Conservation (phyloP, 2,797 vertebrate genomes). For the Hephaestus fuliginosus region DNA sequence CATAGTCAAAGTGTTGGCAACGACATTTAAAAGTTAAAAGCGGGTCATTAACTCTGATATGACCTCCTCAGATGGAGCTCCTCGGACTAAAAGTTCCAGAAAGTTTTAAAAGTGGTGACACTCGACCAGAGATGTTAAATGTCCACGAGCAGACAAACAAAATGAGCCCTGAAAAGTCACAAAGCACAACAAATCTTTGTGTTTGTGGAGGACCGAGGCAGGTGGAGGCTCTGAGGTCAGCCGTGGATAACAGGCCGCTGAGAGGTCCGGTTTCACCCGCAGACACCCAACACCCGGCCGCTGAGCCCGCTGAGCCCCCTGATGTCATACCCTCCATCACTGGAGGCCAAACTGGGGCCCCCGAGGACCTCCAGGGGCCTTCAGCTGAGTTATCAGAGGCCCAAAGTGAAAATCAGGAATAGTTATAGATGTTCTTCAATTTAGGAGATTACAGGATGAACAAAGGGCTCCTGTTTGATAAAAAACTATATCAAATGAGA, state of each 20-base stretch:
- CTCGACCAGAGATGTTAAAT: too few species aligned
- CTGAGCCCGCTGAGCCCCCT: conserved; percentile 25
- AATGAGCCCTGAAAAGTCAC: too few species aligned
- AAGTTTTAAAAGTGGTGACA: too few species aligned
- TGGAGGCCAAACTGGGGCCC: conserved; percentile 11
- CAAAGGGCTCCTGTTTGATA: background rate
- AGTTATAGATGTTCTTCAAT: background rate
- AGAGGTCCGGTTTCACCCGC: conserved; percentile 54
- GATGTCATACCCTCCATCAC: conserved; percentile 24
- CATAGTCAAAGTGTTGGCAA: too few species aligned
- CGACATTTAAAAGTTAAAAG: background rate
- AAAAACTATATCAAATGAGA: background rate
- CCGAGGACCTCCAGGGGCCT: background rate
- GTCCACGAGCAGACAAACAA: too few species aligned
- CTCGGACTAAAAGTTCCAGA: background rate
- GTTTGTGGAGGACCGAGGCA: background rate
- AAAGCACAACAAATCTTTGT: too few species aligned
- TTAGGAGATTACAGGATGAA: background rate
- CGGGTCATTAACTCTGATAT: background rate
- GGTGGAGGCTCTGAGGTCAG: conserved; percentile 20
- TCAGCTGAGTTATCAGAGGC: background rate
- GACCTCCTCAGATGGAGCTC: background rate
- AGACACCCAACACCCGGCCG: conserved; percentile 36
- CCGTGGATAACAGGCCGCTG: conserved; percentile 21
- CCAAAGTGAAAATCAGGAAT: background rate